Percentiles rank a stretch among this genome's conserved stretches.
Conservation (phyloP, 2,113 vertebrate genomes). For the Oriolus oriolus region DNA sequence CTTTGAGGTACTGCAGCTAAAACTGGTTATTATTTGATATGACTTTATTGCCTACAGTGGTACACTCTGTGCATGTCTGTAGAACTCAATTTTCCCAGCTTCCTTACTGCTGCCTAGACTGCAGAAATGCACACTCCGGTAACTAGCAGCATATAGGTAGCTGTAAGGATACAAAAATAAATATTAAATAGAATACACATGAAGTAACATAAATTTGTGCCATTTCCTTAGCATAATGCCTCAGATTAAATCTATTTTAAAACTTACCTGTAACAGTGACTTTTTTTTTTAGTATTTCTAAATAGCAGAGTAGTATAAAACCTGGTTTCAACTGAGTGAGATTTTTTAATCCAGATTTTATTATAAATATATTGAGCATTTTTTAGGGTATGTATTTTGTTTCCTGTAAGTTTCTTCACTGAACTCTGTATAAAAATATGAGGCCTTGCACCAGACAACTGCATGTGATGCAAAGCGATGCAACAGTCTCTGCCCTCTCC, state of each 20-base stretch:
- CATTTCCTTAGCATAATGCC: neutral
- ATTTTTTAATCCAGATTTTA: neutral
- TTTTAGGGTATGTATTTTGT: neutral
- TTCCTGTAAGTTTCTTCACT: neutral
- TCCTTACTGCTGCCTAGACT: neutral
- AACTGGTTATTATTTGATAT: neutral
- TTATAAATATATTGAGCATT: neutral
- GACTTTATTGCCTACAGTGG: neutral
- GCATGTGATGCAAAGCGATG: neutral
- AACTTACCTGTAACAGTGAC: neutral
- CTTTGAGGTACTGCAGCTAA: neutral
- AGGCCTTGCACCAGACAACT: neutral
- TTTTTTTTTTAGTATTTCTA: neutral
- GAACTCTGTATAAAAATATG: neutral
- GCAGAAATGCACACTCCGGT: neutral
- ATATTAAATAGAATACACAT: neutral
- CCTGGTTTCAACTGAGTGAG: neutral
- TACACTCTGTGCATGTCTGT: neutral
- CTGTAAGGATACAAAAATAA: neutral
- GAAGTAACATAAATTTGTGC: neutral
- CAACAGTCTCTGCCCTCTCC: neutral
- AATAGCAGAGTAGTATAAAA: neutral
- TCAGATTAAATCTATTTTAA: neutral
- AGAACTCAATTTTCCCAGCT: neutral
- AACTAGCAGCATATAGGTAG: neutral